Conservation (phyloP, 2,888 invertebrate genomes). For the Eumacrocentrus americanus region DNA sequence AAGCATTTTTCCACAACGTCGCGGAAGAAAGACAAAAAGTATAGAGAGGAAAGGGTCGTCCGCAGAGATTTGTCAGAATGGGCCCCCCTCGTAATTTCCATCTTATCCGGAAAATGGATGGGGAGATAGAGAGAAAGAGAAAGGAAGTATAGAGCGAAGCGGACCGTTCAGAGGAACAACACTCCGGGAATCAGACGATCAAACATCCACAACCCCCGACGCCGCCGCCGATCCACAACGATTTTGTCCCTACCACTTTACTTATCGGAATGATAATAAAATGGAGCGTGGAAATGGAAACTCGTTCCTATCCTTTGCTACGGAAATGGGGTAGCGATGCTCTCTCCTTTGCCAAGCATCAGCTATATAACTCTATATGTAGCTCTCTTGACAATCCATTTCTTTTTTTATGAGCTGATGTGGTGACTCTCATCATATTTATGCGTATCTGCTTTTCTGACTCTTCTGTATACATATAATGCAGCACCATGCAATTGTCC, state of each 20-base stretch:
- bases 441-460: not conserved
- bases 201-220: constrained; percentile 39
- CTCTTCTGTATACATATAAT: too few relatives aligned
- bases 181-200: constrained; percentile 49
- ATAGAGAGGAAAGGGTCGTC: constrained; percentile 20
- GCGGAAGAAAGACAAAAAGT: constrained; percentile 14
- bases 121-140: constrained; percentile 38
- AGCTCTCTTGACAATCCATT: not conserved
- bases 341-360: not conserved
- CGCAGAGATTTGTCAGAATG: constrained; percentile 31
- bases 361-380: too few relatives aligned
- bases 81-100: constrained; percentile 47
- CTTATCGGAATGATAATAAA: constrained; percentile 42
- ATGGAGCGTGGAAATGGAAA: constrained; percentile 39
- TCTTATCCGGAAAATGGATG: constrained; percentile 50
- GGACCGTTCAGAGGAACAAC: constrained; percentile 37
- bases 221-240: too few relatives aligned
- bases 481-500: too few relatives aligned
- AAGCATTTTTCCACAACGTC: constrained; percentile 16
- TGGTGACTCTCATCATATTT: not conserved
- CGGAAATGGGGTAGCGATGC: constrained; percentile 9
- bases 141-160: constrained; percentile 35
- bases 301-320: constrained; percentile 22
- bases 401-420: too few relatives aligned
- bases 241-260: constrained; percentile 36